phyloP scores from a whole-genome alignment of 2,888 invertebrate genomes.

The Nematopogon swammerdamellus region DNA sequence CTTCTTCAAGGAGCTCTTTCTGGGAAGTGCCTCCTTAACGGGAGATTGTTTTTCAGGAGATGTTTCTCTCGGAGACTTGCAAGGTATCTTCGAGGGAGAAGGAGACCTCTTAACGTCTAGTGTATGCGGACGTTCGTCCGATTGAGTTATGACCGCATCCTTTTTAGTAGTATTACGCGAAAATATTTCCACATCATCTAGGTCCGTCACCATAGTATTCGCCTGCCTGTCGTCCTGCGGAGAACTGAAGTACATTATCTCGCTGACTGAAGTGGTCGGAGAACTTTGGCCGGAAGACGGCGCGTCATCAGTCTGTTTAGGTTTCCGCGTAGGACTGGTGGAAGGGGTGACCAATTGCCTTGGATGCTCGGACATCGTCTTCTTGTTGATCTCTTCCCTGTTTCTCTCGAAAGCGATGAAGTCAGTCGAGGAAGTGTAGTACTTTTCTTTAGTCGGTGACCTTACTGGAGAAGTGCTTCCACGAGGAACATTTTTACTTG shows the following conservation, averaged over 20 bases:
- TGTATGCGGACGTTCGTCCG: constrained; percentile 19
- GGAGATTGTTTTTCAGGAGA: constrained; percentile 34
- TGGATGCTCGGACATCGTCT: constrained; percentile 22
- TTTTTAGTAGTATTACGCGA: constrained; percentile 16
- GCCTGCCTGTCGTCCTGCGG: constrained; percentile 23
- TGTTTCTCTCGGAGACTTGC: constrained; percentile 24
- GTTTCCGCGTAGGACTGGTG: constrained; percentile 45
- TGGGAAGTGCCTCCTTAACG: constrained; percentile 31
- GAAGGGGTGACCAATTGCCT: constrained; percentile 47
- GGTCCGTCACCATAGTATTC: constrained; percentile 29
- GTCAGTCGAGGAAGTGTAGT: constrained; percentile 25
- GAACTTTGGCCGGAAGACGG: constrained; percentile 47
- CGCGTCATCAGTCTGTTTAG: constrained; percentile 25
- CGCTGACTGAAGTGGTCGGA: constrained; percentile 55
- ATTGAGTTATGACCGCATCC: constrained; percentile 14
- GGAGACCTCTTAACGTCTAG: constrained; percentile 22
- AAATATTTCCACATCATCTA: constrained; percentile 27
- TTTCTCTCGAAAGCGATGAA: constrained; percentile 30
- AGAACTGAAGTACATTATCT: constrained; percentile 45
- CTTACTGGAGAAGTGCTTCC: constrained; percentile 1
- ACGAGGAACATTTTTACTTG: constrained; percentile 15
- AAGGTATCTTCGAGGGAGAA: constrained; percentile 41
- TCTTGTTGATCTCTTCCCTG: constrained; percentile 28
- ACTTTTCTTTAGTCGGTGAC: constrained; percentile 21
- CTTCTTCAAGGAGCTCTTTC: constrained; percentile 43